Percentiles rank a stretch among this genome's conserved stretches.
phyloP scores from a whole-genome alignment of 2,797 vertebrate species.

The Poecilia velifera region DNA sequence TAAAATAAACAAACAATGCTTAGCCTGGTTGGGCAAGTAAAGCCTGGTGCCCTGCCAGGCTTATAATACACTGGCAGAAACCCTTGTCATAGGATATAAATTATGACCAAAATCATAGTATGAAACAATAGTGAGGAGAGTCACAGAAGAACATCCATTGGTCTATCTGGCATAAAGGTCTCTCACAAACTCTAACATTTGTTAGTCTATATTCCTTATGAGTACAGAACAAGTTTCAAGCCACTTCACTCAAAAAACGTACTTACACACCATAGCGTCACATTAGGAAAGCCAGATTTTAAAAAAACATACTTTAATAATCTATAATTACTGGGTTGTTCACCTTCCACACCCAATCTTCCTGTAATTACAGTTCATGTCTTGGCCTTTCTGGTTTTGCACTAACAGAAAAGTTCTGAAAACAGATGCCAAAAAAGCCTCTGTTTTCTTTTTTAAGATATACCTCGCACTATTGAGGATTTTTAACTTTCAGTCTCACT shows the following conservation, averaged over 20 bases:
- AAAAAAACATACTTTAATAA: neutral
- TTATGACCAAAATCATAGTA: neutral
- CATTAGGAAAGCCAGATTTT: neutral
- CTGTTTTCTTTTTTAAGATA: neutral
- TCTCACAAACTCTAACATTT: neutral
- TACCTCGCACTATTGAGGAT: neutral
- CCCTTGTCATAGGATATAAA: too few relatives aligned
- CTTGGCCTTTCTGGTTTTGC: neutral
- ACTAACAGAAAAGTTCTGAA: neutral
- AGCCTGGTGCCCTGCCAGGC: too few relatives aligned
- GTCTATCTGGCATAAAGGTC: neutral
- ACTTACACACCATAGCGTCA: neutral
- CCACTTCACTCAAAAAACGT: neutral
- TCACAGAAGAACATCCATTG: neutral
- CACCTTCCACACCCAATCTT: slow-evolving; percentile 2
- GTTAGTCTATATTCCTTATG: neutral
- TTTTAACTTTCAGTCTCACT: neutral
- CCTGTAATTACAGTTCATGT: neutral
- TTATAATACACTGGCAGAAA: too few relatives aligned
- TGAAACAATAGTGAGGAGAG: neutral
- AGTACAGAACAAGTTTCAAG: neutral
- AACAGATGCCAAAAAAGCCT: neutral
- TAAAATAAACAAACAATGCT: too few relatives aligned
- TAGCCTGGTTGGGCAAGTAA: too few relatives aligned
- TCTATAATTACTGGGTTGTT: slow-evolving; percentile 2